These are phyloP conservation scores for Pemphigus obesinymphae DNA, from an alignment of 1,140 invertebrate species.

Conservation along the genomic window DNA sequence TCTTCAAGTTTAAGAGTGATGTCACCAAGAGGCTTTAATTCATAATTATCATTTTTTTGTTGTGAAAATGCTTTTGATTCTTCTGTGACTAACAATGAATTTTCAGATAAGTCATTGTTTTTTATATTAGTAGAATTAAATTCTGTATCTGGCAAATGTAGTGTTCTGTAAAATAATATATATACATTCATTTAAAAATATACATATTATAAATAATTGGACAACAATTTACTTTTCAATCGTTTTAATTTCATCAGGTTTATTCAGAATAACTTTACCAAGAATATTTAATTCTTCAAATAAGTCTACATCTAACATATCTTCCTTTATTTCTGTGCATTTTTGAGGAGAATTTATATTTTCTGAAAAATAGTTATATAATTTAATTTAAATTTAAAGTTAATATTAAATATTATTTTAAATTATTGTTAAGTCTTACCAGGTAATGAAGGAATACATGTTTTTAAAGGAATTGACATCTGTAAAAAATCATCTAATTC, in stretches of 20 bases:
- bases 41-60: neutral
- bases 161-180: neutral
- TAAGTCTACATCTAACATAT: neutral
- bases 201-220: neutral
- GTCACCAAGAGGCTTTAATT: constrained; percentile 10
- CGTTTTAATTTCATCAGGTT: neutral
- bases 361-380: neutral
- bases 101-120: neutral
- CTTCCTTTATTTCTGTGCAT: neutral
- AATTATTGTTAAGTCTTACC: neutral
- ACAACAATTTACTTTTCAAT: neutral
- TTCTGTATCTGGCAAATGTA: neutral
- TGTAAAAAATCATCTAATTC: constrained; percentile 25
- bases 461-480: neutral
- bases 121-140: neutral
- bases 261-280: constrained; percentile 3
- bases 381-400: neutral
- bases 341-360: neutral
- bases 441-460: neutral
- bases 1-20: constrained; percentile 19
- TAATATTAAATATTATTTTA: neutral
- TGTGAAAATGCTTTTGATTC: neutral
- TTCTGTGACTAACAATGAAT: neutral
- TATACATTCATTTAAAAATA: neutral
- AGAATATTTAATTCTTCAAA: constrained; percentile 39